These are phyloP conservation scores for Urophycis tenuis DNA, from an alignment of 2,797 vertebrate species.

Conservation along the genomic window DNA sequence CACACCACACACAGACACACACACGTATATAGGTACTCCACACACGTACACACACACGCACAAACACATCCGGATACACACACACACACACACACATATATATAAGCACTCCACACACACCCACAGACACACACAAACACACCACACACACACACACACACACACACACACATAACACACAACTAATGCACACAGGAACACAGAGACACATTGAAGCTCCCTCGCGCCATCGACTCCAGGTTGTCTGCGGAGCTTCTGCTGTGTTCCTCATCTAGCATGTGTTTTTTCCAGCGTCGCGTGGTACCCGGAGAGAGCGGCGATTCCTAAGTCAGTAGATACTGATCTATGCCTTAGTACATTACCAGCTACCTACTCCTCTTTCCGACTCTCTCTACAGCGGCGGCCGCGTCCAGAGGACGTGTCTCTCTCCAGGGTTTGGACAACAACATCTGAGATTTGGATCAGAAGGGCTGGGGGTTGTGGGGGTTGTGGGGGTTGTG, in stretches of 20 bases:
- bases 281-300: constrained; percentile 47
- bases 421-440: constrained; percentile 27
- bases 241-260: constrained; percentile 38
- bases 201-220: constrained; percentile 13
- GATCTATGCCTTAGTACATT: constrained; percentile 52
- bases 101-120: not conserved
- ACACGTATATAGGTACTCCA: constrained; percentile 5
- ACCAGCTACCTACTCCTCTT: constrained; percentile 11
- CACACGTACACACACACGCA: not conserved
- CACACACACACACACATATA: constrained; percentile 5
- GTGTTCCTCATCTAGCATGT: constrained; percentile 49
- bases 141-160: not conserved
- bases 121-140: constrained; percentile 5
- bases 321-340: constrained; percentile 41
- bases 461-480: constrained; percentile 48
- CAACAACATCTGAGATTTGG: constrained; percentile 72
- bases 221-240: constrained; percentile 36
- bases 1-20: not conserved
- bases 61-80: not conserved
- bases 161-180: constrained; percentile 8
- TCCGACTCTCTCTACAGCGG: not conserved
- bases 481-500: constrained; percentile 24
- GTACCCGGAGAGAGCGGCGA: constrained; percentile 32
- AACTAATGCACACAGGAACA: not conserved
- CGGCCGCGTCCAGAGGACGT: not conserved